A percentile compares a stretch with the other conserved stretches of the same genome.
phyloP scores from a whole-genome alignment of 2,113 vertebrate species.

The Grammomys dolichurus region DNA sequence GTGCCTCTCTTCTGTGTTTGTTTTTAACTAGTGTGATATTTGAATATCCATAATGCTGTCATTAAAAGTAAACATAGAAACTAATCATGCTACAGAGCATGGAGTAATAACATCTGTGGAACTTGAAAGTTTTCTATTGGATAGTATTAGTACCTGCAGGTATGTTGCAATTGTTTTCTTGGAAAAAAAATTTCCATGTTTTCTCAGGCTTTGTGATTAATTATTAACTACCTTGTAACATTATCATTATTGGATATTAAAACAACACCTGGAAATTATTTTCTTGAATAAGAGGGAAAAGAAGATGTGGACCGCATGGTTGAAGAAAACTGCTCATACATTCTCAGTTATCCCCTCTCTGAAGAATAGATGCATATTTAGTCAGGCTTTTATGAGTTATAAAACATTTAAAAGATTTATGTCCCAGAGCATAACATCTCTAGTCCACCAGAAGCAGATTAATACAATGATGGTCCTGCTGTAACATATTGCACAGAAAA shows the following conservation, averaged over 20 bases:
- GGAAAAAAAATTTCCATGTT: background rate
- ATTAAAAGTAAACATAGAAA: background rate
- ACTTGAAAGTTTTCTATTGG: background rate
- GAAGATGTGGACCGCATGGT: background rate
- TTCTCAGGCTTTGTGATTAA: background rate
- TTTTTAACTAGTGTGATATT: background rate
- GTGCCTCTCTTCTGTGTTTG: background rate
- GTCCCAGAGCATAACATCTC: background rate
- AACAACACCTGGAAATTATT: background rate
- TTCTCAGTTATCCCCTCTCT: background rate
- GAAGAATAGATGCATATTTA: background rate
- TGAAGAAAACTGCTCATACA: background rate
- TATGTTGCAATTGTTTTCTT: background rate
- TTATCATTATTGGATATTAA: conserved; percentile 1
- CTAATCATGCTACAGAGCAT: background rate
- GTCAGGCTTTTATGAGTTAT: background rate
- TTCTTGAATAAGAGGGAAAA: background rate
- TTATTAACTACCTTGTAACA: background rate
- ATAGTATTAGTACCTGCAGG: background rate
- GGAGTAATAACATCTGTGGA: background rate
- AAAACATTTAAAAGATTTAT: background rate
- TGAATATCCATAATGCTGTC: background rate
- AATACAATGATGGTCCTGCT: background rate
- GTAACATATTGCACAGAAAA: background rate
- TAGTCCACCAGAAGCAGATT: background rate